These are phyloP conservation scores for Eulacestoma nigropectus DNA, from an alignment of 2,113 vertebrate species.

Conservation along the genomic window DNA sequence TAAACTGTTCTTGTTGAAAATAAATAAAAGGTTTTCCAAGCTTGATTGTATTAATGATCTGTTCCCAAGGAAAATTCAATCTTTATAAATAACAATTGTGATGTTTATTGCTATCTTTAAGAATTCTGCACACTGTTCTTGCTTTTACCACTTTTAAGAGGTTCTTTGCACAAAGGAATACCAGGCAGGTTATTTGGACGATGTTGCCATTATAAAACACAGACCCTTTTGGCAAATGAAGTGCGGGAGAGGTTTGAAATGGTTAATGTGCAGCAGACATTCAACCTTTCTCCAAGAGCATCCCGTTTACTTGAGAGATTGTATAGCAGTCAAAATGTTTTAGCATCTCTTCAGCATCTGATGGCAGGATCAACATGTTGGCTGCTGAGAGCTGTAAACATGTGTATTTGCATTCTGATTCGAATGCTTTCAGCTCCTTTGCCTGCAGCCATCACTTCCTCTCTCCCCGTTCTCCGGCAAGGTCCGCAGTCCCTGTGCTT, in stretches of 20 bases:
- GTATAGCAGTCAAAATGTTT: neutral
- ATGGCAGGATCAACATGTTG: neutral
- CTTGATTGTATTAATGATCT: neutral
- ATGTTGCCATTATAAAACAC: neutral
- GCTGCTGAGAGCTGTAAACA: neutral
- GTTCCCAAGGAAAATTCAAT: neutral
- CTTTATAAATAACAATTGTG: neutral
- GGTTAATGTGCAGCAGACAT: neutral
- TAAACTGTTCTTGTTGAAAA: neutral
- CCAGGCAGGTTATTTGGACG: neutral
- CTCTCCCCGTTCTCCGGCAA: neutral
- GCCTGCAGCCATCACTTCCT: neutral
- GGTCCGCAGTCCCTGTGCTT: neutral
- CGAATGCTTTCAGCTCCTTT: neutral
- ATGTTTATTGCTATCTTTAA: neutral
- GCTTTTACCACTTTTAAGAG: neutral
- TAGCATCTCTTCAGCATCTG: neutral
- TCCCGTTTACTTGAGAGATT: neutral
- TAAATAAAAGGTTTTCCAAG: neutral
- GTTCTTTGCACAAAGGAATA: neutral
- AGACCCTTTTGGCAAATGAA: neutral
- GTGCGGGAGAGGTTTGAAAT: neutral
- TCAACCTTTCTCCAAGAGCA: neutral
- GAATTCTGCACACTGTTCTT: neutral
- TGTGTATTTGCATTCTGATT: neutral